A percentile compares a stretch with the other conserved stretches of the same genome.
These are phyloP conservation scores for Neosalanx taihuensis DNA, from an alignment of 2,797 vertebrate genomes.

Conservation along the genomic window DNA sequence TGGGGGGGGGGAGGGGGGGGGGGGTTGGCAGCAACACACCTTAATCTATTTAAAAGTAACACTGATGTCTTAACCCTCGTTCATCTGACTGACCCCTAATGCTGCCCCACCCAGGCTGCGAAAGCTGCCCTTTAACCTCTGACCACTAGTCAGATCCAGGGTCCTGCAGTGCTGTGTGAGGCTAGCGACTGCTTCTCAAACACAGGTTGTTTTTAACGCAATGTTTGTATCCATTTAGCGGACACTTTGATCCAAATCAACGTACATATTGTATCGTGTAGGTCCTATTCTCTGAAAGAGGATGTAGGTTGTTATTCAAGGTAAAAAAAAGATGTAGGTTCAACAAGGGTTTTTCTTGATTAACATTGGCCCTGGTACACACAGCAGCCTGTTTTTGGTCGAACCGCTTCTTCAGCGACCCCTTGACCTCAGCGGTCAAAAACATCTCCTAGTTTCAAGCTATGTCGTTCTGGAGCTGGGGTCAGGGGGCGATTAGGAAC, in stretches of 20 bases:
- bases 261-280: too few species aligned
- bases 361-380: not conserved
- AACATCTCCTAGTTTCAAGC: conserved; percentile 19
- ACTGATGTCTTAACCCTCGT: not conserved
- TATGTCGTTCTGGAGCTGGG: conserved; percentile 25
- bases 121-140: not conserved
- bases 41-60: conserved; percentile 29
- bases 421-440: conserved; percentile 2
- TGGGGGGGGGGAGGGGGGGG: conserved; percentile 11
- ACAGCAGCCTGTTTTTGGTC: not conserved
- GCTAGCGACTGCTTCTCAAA: too few species aligned
- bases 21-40: conserved; percentile 29
- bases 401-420: too few species aligned
- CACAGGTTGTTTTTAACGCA: too few species aligned
- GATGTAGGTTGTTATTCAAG: too few species aligned
- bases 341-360: not conserved
- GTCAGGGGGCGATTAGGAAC: conserved; percentile 11
- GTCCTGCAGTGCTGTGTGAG: too few species aligned
- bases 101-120: not conserved
- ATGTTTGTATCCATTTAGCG: too few species aligned
- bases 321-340: too few species aligned
- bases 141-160: not conserved
- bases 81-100: too few species aligned
- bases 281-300: too few species aligned
- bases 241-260: too few species aligned